Percentiles rank a stretch among this genome's conserved stretches.
These are phyloP conservation scores for Haplochromis vanheusdeni DNA, from an alignment of 2,113 vertebrate species.

Conservation along the genomic window DNA sequence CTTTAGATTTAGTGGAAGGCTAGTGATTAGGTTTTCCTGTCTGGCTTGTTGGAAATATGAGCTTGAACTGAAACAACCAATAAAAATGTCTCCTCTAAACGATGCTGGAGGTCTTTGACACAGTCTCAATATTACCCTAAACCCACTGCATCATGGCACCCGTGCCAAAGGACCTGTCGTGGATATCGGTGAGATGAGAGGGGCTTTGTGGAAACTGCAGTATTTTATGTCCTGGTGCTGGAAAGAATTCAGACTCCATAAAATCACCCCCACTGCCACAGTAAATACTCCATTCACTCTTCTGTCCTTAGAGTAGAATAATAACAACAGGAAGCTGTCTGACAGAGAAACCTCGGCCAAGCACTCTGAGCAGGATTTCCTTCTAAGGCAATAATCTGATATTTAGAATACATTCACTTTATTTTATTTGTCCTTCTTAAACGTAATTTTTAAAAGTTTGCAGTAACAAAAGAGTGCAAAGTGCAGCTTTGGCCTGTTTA, in stretches of 20 bases:
- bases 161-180: neutral
- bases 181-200: neutral
- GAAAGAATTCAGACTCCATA: neutral
- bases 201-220: neutral
- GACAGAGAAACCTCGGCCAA: neutral
- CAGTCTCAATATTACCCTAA: neutral
- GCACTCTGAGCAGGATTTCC: neutral
- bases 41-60: neutral
- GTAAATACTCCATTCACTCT: neutral
- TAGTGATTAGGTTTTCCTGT: neutral
- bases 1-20: neutral
- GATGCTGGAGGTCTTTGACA: neutral
- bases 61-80: neutral
- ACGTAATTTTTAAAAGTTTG: neutral
- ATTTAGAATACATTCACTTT: neutral
- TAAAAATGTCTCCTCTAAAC: neutral
- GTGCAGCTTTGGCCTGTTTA: neutral
- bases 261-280: neutral
- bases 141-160: neutral
- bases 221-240: neutral
- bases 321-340: neutral
- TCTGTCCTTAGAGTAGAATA: neutral
- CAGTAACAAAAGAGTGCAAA: neutral
- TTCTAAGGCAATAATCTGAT: neutral
- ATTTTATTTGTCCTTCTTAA: neutral